These are phyloP conservation scores for Pantherophis vulpinus DNA, from an alignment of 2,797 vertebrate genomes.

Conservation along the genomic window DNA sequence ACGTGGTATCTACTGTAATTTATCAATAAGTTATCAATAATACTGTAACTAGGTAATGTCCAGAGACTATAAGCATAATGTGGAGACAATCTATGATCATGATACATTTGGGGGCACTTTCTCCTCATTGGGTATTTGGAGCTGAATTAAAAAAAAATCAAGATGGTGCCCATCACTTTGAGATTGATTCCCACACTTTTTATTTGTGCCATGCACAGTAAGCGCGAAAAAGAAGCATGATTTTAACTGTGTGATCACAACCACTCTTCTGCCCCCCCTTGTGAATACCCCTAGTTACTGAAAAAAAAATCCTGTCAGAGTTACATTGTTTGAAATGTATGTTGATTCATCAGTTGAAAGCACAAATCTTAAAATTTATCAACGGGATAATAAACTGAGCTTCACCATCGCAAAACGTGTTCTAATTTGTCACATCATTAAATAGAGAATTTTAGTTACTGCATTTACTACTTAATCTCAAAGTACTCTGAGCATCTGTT, in stretches of 20 bases:
- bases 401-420: background rate
- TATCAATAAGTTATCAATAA: no score
- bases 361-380: background rate
- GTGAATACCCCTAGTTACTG: background rate
- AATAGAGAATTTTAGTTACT: background rate
- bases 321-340: background rate
- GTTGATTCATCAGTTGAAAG: background rate
- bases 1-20: background rate
- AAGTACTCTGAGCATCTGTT: background rate
- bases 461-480: background rate
- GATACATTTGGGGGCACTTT: background rate
- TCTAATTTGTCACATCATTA: background rate
- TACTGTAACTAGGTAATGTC: background rate
- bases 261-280: background rate
- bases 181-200: background rate
- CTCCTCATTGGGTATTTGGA: background rate
- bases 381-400: background rate
- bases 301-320: background rate
- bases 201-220: background rate
- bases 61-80: background rate
- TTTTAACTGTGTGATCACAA: background rate
- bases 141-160: background rate
- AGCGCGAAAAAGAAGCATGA: background rate
- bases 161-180: background rate
- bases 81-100: background rate